phyloP scores from a whole-genome alignment of 2,797 vertebrate species.

The Lacerta bilineata region DNA sequence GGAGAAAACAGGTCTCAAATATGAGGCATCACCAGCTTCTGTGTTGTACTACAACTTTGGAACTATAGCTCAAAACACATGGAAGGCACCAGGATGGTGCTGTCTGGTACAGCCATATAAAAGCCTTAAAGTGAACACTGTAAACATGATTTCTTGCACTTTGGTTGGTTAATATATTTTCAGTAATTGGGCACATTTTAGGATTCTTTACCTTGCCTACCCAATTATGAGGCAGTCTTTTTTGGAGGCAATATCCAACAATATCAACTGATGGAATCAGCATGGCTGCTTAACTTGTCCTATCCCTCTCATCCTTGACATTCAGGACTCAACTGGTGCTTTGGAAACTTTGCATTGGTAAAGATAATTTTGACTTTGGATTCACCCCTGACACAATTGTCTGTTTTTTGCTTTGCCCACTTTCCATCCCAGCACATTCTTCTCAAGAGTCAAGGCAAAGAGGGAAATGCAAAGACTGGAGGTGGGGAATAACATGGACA shows the following conservation, averaged over 20 bases:
- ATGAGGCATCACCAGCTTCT: constrained; percentile 3
- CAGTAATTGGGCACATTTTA: neutral
- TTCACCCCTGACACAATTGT: neutral
- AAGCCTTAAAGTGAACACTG: neutral
- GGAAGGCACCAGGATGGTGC: too few relatives aligned
- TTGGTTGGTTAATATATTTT: neutral
- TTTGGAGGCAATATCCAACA: neutral
- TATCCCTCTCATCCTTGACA: neutral
- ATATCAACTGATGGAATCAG: too few relatives aligned
- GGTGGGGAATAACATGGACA: too few relatives aligned
- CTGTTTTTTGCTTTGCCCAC: neutral
- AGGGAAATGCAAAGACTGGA: neutral
- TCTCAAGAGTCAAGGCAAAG: neutral
- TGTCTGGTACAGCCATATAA: neutral
- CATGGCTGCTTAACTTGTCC: neutral
- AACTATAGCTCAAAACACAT: too few relatives aligned
- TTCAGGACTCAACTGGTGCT: neutral
- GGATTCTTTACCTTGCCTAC: neutral
- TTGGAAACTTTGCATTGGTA: neutral
- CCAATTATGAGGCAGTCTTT: neutral
- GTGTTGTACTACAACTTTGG: too few relatives aligned
- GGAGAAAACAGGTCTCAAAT: neutral
- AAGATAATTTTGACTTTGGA: neutral
- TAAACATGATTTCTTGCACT: neutral
- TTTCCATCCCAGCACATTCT: neutral